Base-by-base conservation (phyloP, 2,113 vertebrate species). In the Charina bottae region DNA sequence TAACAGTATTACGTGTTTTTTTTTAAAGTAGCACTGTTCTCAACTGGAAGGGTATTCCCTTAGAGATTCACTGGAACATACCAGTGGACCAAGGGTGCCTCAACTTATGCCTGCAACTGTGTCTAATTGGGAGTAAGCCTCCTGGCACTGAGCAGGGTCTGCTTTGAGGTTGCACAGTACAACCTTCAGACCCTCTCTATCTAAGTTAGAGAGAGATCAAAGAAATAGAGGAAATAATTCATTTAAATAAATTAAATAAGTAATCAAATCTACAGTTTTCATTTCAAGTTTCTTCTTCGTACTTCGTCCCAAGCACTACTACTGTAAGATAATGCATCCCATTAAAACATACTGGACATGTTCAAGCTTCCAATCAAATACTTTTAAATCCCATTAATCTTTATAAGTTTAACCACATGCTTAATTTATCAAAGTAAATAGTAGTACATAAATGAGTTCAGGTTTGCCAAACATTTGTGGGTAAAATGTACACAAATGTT, bases 261-360 rank as follows among this genome's bases (percentile, higher is more conserved):
- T 37, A 72, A 37, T 72, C 68, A 72, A 72, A 72, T 72, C 68
- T 72, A 28, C 26, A 28, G 26, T 64, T 68, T 72, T 72, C 33
- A 72, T 72, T 72, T 72, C 68, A 72, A 37, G 6, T 72, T 19
- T 37, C n/a, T 72, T 72, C 68, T 7, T n/a, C 17, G 17, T 72
- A 3, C n/a, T 94, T n/a, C n/a, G 78, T 89, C 59, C 19, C 13
- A 90, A 92, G 83, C 49, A 53, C 64, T 42, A 56, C 42, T 49
- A 68, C 5, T 24, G 24, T 15, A 37, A 56, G 54, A 90, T 55
- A 7, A 21, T 42, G 53, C 53, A 90, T 24, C 17, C 21, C 54
- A 42, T 83, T 68, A 72, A 89, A 89, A 54, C 2, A 33, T 53
- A 33, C 17, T 12, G 28, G 60, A 11, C 28, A 54, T 54, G 10